These are phyloP conservation scores for Limenitis camilla DNA, from an alignment of 2,888 invertebrate species.

Conservation along the genomic window DNA sequence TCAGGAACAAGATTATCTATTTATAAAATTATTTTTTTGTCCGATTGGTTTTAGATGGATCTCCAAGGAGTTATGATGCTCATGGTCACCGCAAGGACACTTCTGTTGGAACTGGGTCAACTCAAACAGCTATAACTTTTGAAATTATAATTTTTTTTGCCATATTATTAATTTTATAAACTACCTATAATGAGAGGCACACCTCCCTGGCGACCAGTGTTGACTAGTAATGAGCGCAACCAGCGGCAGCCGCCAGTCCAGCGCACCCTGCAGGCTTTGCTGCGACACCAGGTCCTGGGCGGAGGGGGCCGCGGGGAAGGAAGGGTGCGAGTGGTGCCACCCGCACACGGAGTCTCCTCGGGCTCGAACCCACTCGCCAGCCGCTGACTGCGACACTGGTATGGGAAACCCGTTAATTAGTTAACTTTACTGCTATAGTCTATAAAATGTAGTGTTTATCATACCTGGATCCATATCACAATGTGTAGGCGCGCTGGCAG, in stretches of 20 bases:
- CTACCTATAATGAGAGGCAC: background rate
- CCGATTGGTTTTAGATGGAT: too few relatives aligned
- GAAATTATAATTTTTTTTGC: too few relatives aligned
- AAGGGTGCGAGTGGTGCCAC: constrained; percentile 88
- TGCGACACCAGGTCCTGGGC: constrained; percentile 80
- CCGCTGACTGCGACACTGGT: constrained; percentile 70
- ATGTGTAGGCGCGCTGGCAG: constrained; percentile 78
- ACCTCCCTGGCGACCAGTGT: constrained; percentile 64
- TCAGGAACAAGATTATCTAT: too few relatives aligned
- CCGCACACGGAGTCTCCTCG: constrained; percentile 73
- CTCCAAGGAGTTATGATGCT: too few relatives aligned
- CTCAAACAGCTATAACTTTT: too few relatives aligned
- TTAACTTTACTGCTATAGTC: too few relatives aligned
- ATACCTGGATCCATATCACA: constrained; percentile 86
- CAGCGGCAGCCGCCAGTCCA: constrained; percentile 57
- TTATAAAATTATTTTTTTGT: too few relatives aligned
- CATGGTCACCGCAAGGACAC: too few relatives aligned
- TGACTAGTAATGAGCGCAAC: constrained; percentile 80
- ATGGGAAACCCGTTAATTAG: background rate
- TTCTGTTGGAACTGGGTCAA: too few relatives aligned
- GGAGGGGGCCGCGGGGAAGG: constrained; percentile 81
- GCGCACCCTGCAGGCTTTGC: constrained; percentile 57
- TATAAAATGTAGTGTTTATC: background rate
- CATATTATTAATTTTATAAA: background rate
- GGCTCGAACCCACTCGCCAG: constrained; percentile 71